These are phyloP conservation scores for Drosophila prosaltans DNA, from an alignment of 1,140 invertebrate species.

Conservation along the genomic window DNA sequence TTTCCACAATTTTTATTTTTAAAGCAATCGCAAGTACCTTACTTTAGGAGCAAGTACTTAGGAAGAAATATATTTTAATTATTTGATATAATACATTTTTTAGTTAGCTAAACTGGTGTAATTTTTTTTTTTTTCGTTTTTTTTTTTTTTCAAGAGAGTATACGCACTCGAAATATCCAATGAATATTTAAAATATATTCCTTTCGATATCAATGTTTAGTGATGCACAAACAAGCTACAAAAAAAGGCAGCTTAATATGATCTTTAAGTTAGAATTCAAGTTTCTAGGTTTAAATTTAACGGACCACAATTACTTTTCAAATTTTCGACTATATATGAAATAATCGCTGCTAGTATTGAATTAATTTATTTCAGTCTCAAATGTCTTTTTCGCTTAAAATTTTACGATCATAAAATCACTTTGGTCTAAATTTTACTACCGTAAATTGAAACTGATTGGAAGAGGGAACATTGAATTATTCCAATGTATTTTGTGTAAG, in stretches of 20 bases:
- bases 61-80: constrained; percentile 7
- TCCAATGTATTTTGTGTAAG: no score
- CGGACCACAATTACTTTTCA: no score
- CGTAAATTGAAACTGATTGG: background rate
- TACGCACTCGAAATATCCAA: constrained; percentile 1
- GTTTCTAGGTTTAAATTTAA: no score
- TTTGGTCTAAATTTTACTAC: background rate
- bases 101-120: constrained; percentile 3
- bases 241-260: no score
- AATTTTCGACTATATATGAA: no score
- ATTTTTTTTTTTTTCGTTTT: background rate
- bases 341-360: no score
- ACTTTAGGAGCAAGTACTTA: constrained; percentile 6
- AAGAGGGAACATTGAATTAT: no score
- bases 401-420: background rate
- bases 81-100: constrained; percentile 13
- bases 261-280: no score
- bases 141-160: background rate
- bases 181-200: background rate
- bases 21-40: background rate
- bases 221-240: no score
- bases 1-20: constrained; percentile 14
- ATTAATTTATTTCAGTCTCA: constrained; percentile 3
- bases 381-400: background rate
- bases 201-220: background rate